These are phyloP conservation scores for Lepidocolaptes lacrymiger DNA, from an alignment of 2,797 vertebrate species.

Conservation along the genomic window DNA sequence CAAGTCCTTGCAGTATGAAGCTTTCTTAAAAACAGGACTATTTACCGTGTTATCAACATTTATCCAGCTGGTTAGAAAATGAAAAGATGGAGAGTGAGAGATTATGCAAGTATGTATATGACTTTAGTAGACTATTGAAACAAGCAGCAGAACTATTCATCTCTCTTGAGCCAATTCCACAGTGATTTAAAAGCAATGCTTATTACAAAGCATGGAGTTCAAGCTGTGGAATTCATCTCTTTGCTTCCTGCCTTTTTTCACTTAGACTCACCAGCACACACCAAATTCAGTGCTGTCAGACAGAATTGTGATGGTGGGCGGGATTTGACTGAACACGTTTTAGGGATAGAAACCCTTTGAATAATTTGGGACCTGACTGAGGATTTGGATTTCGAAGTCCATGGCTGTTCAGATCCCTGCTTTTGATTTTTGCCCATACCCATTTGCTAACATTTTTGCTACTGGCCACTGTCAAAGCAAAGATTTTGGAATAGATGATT, in stretches of 20 bases:
- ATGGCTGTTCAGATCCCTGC: not conserved
- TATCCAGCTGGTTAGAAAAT: conserved; percentile 45
- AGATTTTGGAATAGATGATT: not conserved
- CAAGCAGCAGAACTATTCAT: not conserved
- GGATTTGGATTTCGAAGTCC: not conserved
- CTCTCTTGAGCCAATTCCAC: not conserved
- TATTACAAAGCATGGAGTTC: conserved; percentile 16
- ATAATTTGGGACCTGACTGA: not conserved
- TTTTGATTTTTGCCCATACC: not conserved
- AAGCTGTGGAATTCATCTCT: conserved; percentile 21
- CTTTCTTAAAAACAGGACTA: conserved; percentile 14
- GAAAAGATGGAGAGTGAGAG: not conserved
- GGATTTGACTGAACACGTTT: not conserved
- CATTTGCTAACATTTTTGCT: conserved; percentile 1
- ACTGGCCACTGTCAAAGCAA: not conserved
- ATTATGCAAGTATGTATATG: not conserved
- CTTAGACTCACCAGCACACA: not conserved
- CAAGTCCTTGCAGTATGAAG: conserved; percentile 3
- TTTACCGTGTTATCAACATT: conserved; percentile 24
- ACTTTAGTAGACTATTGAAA: conserved; percentile 20
- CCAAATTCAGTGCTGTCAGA: not conserved
- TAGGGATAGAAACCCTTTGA: not conserved
- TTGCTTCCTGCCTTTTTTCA: not conserved
- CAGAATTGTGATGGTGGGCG: not conserved
- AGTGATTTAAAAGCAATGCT: not conserved